Evolutionary conservation across 2,797 vertebrate species (phyloP).

Genomic region (Euthynnus affinis): DNA sequence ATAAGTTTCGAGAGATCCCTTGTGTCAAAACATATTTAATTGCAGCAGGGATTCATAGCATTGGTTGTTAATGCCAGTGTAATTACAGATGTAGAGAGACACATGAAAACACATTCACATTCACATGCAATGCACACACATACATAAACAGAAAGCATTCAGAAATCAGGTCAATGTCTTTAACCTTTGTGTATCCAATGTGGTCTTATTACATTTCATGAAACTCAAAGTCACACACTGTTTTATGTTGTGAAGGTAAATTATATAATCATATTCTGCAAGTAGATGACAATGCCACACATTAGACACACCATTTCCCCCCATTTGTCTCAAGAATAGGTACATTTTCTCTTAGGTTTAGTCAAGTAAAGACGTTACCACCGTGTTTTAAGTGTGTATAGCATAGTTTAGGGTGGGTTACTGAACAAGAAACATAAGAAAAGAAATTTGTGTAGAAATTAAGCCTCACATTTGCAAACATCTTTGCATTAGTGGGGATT

Average conservation of each 20-base stretch:
- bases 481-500: conserved; percentile 13
- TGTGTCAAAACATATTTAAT: conserved; percentile 73
- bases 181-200: conserved; percentile 6
- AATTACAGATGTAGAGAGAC: conserved; percentile 59
- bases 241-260: conserved; percentile 1
- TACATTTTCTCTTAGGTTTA: neutral
- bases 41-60: conserved; percentile 59
- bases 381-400: neutral
- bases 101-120: conserved; percentile 1
- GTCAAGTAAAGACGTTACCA: neutral
- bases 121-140: conserved; percentile 5
- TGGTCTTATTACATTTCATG: neutral
- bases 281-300: neutral
- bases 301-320: neutral
- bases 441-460: neutral
- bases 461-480: neutral
- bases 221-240: neutral
- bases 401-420: neutral
- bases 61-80: conserved; percentile 58
- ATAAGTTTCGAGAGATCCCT: conserved; percentile 68
- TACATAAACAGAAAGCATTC: neutral
- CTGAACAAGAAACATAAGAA: neutral
- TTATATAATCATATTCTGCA: conserved; percentile 5
- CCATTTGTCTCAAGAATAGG: neutral
- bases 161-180: conserved; percentile 9